These are phyloP conservation scores for Diplodus puntazzo DNA, from an alignment of 2,797 vertebrate genomes.

Conservation along the genomic window DNA sequence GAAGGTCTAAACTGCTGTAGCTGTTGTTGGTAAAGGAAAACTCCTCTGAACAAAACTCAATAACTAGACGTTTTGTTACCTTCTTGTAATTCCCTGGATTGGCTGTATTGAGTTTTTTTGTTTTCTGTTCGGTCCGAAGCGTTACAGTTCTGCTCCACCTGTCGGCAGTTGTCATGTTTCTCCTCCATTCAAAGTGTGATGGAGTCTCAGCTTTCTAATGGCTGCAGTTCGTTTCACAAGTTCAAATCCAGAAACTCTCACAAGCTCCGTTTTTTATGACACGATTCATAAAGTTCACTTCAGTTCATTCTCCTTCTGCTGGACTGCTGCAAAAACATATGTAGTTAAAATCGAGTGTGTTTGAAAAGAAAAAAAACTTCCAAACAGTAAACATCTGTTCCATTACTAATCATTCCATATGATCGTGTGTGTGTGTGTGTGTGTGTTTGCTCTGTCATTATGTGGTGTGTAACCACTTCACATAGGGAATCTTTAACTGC, in stretches of 20 bases:
- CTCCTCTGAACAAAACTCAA: not conserved
- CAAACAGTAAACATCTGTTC: conserved; percentile 52
- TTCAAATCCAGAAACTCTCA: not conserved
- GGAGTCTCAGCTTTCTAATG: not conserved
- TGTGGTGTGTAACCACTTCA: conserved; percentile 69
- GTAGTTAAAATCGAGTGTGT: not conserved
- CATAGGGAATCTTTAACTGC: conserved; percentile 44
- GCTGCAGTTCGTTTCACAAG: not conserved
- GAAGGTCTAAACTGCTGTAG: conserved; percentile 16
- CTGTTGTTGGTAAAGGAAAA: conserved; percentile 25
- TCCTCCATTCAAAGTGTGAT: too few relatives aligned
- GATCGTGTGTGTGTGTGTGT: conserved; percentile 20
- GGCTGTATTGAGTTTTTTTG: not conserved
- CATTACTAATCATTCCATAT: conserved; percentile 30
- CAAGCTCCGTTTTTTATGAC: not conserved
- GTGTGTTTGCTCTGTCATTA: conserved; percentile 62
- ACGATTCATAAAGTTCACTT: not conserved
- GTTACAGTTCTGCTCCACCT: not conserved
- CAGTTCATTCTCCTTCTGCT: not conserved
- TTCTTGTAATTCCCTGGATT: not conserved
- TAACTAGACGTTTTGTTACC: not conserved
- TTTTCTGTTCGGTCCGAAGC: not conserved
- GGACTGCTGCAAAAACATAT: not conserved
- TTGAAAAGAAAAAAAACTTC: conserved; percentile 19
- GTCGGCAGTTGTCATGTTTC: not conserved